Conservation (phyloP, 2,113 vertebrate genomes). For the Colaptes auratus region DNA sequence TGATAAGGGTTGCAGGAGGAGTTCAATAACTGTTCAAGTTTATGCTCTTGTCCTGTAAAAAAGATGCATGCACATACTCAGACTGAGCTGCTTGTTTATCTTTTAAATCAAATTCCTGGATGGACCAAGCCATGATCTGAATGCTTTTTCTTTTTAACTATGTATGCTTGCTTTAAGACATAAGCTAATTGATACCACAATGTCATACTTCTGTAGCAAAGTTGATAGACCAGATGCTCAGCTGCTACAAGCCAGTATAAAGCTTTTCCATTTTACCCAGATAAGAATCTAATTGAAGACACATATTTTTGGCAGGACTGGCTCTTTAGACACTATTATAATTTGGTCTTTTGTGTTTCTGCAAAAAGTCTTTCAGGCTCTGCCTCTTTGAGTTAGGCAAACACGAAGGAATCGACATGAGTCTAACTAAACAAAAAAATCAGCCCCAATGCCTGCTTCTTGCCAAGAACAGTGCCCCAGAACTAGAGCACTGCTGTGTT, state of each 20-base stretch:
- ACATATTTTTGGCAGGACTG: slow-evolving; percentile 44
- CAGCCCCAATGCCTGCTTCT: slow-evolving; percentile 35
- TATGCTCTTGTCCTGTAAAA: neutral
- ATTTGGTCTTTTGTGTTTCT: slow-evolving; percentile 32
- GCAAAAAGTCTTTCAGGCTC: slow-evolving; percentile 31
- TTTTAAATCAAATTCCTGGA: slow-evolving; percentile 6
- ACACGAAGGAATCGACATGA: neutral
- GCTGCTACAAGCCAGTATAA: neutral
- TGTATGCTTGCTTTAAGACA: slow-evolving; percentile 1
- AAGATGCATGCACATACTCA: neutral
- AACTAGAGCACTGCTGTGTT: slow-evolving; percentile 51
- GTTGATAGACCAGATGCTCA: neutral
- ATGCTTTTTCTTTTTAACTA: neutral
- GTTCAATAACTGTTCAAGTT: neutral
- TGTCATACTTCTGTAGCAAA: neutral
- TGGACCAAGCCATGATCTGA: neutral
- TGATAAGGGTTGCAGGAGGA: neutral
- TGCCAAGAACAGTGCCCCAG: slow-evolving; percentile 64
- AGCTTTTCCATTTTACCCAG: neutral
- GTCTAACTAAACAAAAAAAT: neutral
- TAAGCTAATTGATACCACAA: slow-evolving; percentile 31
- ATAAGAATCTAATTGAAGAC: neutral
- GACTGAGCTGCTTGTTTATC: neutral
- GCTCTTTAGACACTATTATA: slow-evolving; percentile 33
- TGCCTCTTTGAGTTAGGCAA: slow-evolving; percentile 19